Evolutionary conservation across 2,797 vertebrate species (phyloP).

Genomic region (Glyptemys insculpta): DNA sequence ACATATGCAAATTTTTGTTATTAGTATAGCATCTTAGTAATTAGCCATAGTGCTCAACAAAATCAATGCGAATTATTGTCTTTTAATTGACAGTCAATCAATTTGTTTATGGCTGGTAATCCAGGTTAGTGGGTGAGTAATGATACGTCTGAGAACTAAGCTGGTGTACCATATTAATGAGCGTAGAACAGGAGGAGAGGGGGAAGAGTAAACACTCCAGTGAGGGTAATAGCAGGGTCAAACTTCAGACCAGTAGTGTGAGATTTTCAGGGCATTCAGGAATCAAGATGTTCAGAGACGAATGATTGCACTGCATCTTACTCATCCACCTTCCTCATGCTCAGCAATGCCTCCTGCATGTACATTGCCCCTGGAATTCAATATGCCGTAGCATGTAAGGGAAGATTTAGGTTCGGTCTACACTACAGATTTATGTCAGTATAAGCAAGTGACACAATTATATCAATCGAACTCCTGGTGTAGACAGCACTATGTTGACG

Average conservation of each 20-base stretch:
- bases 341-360: rapidly evolving
- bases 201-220: neutral
- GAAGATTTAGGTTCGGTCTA: neutral
- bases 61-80: neutral
- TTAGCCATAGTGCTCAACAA: neutral
- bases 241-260: neutral
- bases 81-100: neutral
- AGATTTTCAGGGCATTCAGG: neutral
- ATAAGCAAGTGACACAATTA: neutral
- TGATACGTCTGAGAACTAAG: neutral
- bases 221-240: rapidly evolving
- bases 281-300: neutral
- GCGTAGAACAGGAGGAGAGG: neutral
- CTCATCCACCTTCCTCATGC: neutral
- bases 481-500: neutral
- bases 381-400: neutral
- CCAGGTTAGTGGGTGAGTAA: neutral
- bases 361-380: neutral
- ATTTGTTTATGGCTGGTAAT: neutral
- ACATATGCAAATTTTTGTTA: neutral
- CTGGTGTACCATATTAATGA: neutral
- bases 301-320: rapidly evolving
- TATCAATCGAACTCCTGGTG: neutral
- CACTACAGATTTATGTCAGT: neutral
- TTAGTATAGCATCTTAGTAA: neutral